Evolutionary conservation across 2,888 invertebrate genomes (phyloP).

Genomic region (Schizotus pectinicornis): DNA sequence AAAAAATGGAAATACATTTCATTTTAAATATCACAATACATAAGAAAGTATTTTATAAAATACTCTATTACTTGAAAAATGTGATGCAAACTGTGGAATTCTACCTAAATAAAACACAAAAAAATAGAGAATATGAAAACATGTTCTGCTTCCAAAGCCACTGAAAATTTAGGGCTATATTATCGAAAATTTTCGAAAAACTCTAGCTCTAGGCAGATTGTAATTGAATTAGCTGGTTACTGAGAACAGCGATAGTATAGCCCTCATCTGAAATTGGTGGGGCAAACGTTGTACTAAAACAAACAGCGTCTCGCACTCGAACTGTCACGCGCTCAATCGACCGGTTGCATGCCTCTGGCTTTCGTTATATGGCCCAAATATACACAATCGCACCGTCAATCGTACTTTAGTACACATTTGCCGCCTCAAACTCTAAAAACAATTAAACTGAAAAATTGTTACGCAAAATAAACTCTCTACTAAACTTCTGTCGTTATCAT

Average conservation of each 20-base stretch:
- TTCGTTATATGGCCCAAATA: conserved; percentile 35
- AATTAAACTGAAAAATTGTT: conserved; percentile 40
- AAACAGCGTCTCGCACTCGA: conserved; percentile 25
- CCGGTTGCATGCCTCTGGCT: conserved; percentile 27
- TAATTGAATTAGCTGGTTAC: conserved; percentile 18
- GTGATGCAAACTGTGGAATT: conserved; percentile 41
- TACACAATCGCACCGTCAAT: conserved; percentile 31
- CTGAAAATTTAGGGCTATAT: conserved; percentile 47
- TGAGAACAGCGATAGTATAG: conserved; percentile 42
- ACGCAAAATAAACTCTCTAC: conserved; percentile 6
- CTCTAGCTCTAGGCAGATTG: neutral
- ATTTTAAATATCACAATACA: conserved; percentile 31
- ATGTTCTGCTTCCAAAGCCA: conserved; percentile 48
- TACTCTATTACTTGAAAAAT: conserved; percentile 24
- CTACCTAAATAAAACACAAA: conserved; percentile 54
- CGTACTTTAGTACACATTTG: conserved; percentile 53
- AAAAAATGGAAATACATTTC: conserved; percentile 31
- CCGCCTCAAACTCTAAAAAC: conserved; percentile 36
- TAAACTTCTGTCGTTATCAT: neutral
- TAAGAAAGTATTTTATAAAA: conserved; percentile 9
- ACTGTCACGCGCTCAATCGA: conserved; percentile 12
- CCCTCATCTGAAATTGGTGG: conserved; percentile 48
- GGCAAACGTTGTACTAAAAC: conserved; percentile 56
- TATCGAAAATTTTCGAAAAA: conserved; percentile 30
- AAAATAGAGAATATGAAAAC: conserved; percentile 51